Conservation (phyloP, 2,113 vertebrate species). For the Aptenodytes patagonicus region DNA sequence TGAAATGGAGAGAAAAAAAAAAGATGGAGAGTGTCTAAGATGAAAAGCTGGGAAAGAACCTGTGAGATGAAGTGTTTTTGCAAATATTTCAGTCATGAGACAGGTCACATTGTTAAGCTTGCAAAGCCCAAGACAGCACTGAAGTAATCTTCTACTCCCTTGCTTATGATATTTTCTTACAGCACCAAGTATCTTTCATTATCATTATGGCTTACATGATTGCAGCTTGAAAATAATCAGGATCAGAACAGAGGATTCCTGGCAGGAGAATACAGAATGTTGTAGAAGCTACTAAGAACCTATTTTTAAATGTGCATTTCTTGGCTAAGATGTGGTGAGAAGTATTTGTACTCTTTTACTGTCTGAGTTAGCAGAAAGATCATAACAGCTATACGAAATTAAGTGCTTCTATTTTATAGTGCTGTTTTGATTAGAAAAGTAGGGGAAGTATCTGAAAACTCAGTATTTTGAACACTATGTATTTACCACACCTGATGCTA, state of each 20-base stretch:
- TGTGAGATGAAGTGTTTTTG: neutral
- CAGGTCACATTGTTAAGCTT: neutral
- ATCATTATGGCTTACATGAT: neutral
- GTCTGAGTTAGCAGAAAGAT: neutral
- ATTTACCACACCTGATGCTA: neutral
- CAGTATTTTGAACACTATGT: neutral
- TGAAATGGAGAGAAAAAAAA: neutral
- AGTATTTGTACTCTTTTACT: neutral
- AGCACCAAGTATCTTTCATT: neutral
- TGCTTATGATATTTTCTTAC: neutral
- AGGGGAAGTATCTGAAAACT: neutral
- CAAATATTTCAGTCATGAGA: constrained; percentile 1
- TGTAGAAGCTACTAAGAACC: neutral
- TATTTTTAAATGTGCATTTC: neutral
- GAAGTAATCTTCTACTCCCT: neutral
- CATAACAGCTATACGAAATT: neutral
- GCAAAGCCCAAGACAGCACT: neutral
- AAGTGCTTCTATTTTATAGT: neutral
- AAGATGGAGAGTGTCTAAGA: neutral
- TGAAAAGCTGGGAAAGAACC: constrained; percentile 4
- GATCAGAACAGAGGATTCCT: neutral
- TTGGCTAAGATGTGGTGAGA: neutral
- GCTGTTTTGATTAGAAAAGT: neutral
- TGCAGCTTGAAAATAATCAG: neutral
- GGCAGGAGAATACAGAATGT: neutral